Evolutionary conservation across 1,140 invertebrate species (phyloP).

Genomic region (Pollicipes pollicipes): DNA sequence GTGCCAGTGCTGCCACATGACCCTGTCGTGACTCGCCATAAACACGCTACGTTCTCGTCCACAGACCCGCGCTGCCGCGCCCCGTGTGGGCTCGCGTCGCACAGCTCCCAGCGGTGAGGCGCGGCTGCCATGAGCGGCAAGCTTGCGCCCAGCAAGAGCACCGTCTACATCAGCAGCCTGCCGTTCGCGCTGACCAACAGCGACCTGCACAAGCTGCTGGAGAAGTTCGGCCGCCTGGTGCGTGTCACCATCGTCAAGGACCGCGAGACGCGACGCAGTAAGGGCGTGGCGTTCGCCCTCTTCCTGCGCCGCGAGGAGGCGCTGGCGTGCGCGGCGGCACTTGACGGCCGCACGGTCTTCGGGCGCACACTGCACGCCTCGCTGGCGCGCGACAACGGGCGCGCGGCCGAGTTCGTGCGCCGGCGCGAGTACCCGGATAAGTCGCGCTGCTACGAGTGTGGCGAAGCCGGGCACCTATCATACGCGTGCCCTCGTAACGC

Average conservation of each 20-base stretch:
- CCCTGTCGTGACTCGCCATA: no score
- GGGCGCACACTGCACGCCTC: conserved; percentile 51
- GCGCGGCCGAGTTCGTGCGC: conserved; percentile 52
- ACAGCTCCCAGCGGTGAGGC: no score
- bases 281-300: conserved; percentile 57
- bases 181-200: conserved; percentile 61
- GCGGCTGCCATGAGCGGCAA: no score
- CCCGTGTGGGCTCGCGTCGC: no score
- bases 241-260: conserved; percentile 53
- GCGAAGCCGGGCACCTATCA: conserved; percentile 53
- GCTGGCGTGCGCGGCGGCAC: conserved; percentile 35
- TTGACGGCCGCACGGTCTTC: conserved; percentile 51
- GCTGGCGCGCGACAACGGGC: conserved; percentile 58
- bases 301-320: conserved; percentile 50
- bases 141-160: conserved; percentile 49
- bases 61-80: no score
- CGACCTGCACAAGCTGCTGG: conserved; percentile 58
- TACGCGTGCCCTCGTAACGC: conserved; percentile 53
- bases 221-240: conserved; percentile 55
- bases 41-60: no score
- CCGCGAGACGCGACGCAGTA: conserved; percentile 41
- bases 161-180: conserved; percentile 58
- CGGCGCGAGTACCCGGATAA: conserved; percentile 53
- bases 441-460: conserved; percentile 59
- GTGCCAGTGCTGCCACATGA: no score